Evolutionary conservation across 2,888 invertebrate genomes (phyloP).

Genomic region (Drosophila histrio): DNA sequence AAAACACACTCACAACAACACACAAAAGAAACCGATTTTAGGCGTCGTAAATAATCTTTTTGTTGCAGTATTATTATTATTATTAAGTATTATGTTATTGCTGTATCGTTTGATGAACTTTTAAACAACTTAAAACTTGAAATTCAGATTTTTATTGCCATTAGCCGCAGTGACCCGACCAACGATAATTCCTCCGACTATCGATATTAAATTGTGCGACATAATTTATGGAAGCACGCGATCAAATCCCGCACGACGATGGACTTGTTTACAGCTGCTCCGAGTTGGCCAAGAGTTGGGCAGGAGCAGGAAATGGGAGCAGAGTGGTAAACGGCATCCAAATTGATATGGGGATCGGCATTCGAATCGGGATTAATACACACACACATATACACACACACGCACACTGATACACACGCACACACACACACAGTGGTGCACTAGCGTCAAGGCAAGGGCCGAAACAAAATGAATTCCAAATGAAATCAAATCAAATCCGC

Average conservation of each 20-base stretch:
- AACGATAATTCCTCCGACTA: conserved; percentile 50
- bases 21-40: conserved; percentile 5
- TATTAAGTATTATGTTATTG: conserved; percentile 12
- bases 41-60: conserved; percentile 49
- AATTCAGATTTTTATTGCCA: conserved; percentile 57
- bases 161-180: conserved; percentile 32
- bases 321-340: background rate
- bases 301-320: background rate
- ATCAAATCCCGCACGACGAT: conserved; percentile 5
- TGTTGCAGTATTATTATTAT: conserved; percentile 17
- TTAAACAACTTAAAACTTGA: conserved; percentile 51
- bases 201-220: conserved; percentile 46
- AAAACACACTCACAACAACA: conserved; percentile 18
- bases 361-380: conserved; percentile 13
- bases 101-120: conserved; percentile 50
- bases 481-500: conserved; percentile 33
- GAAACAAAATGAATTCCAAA: conserved; percentile 10
- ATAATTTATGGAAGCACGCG: conserved; percentile 53
- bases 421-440: conserved; percentile 19
- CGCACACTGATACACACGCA: conserved; percentile 31
- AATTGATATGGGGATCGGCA: conserved; percentile 14
- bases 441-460: conserved; percentile 9
- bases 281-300: background rate
- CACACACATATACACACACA: conserved; percentile 21
- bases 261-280: background rate